phyloP scores from a whole-genome alignment of 2,113 vertebrate species.

The Anguilla rostrata region DNA sequence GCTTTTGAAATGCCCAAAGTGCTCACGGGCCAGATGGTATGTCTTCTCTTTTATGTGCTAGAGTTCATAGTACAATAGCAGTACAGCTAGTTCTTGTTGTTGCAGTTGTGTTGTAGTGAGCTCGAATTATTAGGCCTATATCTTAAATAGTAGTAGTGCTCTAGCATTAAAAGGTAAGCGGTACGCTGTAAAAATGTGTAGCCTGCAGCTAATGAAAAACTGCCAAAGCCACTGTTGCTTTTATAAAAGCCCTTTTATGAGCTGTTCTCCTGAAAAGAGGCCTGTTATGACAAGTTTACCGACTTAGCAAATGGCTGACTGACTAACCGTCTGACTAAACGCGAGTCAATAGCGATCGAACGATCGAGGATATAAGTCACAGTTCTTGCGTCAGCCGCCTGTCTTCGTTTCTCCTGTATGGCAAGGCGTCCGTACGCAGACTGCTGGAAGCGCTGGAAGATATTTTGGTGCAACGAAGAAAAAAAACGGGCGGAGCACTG shows the following conservation, averaged over 20 bases:
- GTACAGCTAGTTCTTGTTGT: not conserved
- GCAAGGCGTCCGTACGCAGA: not conserved
- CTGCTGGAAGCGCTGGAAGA: too few species aligned
- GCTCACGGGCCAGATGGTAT: not conserved
- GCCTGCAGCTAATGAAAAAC: not conserved
- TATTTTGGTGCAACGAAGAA: not conserved
- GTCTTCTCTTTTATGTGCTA: not conserved
- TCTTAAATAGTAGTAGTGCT: not conserved
- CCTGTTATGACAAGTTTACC: slow-evolving; percentile 2
- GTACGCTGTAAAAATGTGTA: not conserved
- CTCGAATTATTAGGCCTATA: not conserved
- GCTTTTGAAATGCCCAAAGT: not conserved
- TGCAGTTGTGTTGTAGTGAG: not conserved
- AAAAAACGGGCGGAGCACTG: not conserved
- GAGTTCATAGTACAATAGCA: not conserved
- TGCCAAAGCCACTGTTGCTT: not conserved
- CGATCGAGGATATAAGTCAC: not conserved
- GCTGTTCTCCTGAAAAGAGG: not conserved
- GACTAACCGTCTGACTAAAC: not conserved
- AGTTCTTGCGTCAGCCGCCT: not conserved
- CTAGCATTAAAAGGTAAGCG: not conserved
- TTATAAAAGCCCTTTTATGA: not conserved
- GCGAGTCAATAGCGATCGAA: not conserved
- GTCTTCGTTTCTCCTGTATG: too few species aligned
- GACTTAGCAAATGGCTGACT: not conserved